These are phyloP conservation scores for Trypoxylus dichotomus DNA, from an alignment of 1,140 invertebrate species.

Conservation along the genomic window DNA sequence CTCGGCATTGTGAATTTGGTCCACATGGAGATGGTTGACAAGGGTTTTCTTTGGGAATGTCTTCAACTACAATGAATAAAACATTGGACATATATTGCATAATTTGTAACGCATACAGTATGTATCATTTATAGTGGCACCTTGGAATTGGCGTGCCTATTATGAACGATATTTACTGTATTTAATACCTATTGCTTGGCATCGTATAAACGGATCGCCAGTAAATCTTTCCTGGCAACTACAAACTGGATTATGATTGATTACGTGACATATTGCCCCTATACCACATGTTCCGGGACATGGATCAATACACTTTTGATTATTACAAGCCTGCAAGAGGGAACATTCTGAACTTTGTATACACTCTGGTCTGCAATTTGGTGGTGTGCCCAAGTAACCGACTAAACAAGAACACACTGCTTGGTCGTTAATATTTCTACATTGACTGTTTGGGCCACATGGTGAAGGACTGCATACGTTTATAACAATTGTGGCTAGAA, in stretches of 20 bases:
- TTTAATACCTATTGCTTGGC: slow-evolving; percentile 52
- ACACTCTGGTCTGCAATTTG: slow-evolving; percentile 71
- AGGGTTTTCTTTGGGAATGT: slow-evolving; percentile 56
- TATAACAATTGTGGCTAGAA: slow-evolving; percentile 34
- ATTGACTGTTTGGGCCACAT: slow-evolving; percentile 78
- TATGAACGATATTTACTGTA: not conserved
- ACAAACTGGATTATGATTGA: slow-evolving; percentile 70
- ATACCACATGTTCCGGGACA: slow-evolving; percentile 69
- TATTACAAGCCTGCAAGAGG: slow-evolving; percentile 63
- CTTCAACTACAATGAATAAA: slow-evolving; percentile 44
- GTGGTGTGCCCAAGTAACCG: slow-evolving; percentile 72
- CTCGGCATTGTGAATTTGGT: slow-evolving; percentile 67
- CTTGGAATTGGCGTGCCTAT: no score
- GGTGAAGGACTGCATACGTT: slow-evolving; percentile 72
- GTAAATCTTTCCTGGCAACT: slow-evolving; percentile 64
- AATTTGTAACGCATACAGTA: no score
- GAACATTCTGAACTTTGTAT: slow-evolving; percentile 67
- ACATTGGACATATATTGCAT: not conserved
- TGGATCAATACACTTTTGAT: slow-evolving; percentile 69
- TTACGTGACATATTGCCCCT: slow-evolving; percentile 67
- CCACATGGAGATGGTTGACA: slow-evolving; percentile 73
- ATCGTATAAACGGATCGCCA: slow-evolving; percentile 69
- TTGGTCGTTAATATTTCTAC: slow-evolving; percentile 67
- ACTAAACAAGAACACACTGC: slow-evolving; percentile 75
- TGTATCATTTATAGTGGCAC: no score